These are phyloP conservation scores for Eulithis prunata DNA, from an alignment of 2,888 invertebrate species.

Conservation along the genomic window DNA sequence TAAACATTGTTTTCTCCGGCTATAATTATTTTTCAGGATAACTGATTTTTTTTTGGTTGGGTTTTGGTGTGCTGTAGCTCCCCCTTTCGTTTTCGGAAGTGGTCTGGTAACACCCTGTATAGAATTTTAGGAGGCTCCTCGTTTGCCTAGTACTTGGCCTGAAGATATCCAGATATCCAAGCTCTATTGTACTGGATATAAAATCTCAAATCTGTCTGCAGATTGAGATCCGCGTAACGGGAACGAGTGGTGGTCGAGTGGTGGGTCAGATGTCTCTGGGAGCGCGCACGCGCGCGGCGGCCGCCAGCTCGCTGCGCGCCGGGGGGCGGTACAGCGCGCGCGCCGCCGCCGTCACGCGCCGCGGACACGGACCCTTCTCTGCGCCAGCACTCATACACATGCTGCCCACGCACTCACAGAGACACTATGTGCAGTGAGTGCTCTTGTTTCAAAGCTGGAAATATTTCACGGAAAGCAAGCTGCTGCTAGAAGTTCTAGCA, in stretches of 20 bases:
- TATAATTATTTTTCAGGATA: too few species aligned
- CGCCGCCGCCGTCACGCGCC: slow-evolving; percentile 94
- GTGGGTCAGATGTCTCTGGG: slow-evolving; percentile 94
- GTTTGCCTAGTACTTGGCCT: too few species aligned
- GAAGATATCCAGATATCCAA: too few species aligned
- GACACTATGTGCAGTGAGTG: slow-evolving; percentile 76
- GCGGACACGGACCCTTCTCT: slow-evolving; percentile 95
- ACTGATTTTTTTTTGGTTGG: too few species aligned
- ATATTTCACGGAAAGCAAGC: too few species aligned
- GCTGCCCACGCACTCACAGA: slow-evolving; percentile 84
- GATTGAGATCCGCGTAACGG: slow-evolving; percentile 76
- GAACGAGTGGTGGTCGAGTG: slow-evolving; percentile 69
- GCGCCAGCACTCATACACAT: slow-evolving; percentile 89
- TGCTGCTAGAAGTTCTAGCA: too few species aligned
- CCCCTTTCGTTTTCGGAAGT: too few species aligned
- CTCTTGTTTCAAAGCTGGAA: too few species aligned
- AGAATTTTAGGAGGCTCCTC: too few species aligned
- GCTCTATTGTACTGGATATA: background rate
- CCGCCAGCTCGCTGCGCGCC: slow-evolving; percentile 93
- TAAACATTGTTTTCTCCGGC: too few species aligned
- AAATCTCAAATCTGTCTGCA: slow-evolving; percentile 34
- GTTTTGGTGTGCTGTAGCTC: too few species aligned
- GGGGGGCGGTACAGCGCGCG: slow-evolving; percentile 94
- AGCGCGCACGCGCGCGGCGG: slow-evolving; percentile 94
- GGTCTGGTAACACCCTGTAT: too few species aligned